Conservation (phyloP, 2,888 invertebrate species). For the Hyppa rectilinea region DNA sequence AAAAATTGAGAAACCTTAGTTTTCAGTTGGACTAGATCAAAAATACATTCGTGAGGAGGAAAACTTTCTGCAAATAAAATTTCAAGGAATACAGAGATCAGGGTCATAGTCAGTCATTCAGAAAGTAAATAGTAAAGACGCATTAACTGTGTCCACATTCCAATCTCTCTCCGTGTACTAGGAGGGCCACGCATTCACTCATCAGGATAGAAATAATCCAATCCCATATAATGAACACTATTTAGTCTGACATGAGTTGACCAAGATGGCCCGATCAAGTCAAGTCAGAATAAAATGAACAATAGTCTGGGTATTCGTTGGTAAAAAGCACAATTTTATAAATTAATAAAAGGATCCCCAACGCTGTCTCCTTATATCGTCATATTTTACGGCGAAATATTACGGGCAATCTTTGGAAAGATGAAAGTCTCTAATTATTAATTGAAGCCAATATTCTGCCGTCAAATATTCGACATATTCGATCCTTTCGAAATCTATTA, state of each 20-base stretch:
- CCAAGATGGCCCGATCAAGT: neutral
- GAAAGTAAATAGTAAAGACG: slow-evolving; percentile 22
- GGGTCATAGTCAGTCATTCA: slow-evolving; percentile 15
- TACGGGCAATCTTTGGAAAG: neutral
- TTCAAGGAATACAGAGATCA: slow-evolving; percentile 22
- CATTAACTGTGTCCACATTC: neutral
- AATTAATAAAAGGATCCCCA: neutral
- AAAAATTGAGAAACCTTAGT: slow-evolving; percentile 6
- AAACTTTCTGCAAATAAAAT: slow-evolving; percentile 46
- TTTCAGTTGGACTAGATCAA: slow-evolving; percentile 22
- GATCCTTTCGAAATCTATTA: neutral
- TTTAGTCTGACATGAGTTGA: slow-evolving; percentile 12
- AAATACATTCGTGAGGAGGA: slow-evolving; percentile 16
- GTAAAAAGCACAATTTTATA: neutral
- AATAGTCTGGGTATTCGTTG: neutral
- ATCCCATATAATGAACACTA: slow-evolving; percentile 10
- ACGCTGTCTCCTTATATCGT: neutral
- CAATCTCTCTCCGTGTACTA: neutral
- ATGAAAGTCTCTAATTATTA: neutral
- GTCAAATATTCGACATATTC: neutral
- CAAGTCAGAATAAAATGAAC: slow-evolving; percentile 4
- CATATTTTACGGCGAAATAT: slow-evolving; percentile 26
- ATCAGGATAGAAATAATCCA: slow-evolving; percentile 24
- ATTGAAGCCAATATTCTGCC: slow-evolving; percentile 9
- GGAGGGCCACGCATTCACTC: neutral